Evolutionary conservation across 2,888 invertebrate species (phyloP), one percentile per base, ranked within the genome.

Genomic region (Leptogaster cylindrica): DNA sequence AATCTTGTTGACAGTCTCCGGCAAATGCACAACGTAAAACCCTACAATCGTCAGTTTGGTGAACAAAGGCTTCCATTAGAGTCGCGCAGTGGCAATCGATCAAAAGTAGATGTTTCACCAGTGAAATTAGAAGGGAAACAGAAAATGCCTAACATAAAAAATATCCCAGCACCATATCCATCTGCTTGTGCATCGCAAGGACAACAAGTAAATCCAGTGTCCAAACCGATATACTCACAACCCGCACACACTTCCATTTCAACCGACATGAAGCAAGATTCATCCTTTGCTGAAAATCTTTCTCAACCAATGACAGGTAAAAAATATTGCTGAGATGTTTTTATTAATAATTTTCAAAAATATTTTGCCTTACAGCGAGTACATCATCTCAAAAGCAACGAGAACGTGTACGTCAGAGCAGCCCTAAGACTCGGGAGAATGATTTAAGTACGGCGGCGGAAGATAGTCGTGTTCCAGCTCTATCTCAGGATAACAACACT

Each of bases 101-200:
- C 4, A 16, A 52, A 52, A 31, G n/a, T 16, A 7, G 52, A 52
- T 2, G 7, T 18, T 8, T 18, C 31, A 16, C 7, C 14, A 33
- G 27, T 52, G 16, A 52, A 52, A 52, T 31, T 33, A 2, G 52
- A 52, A 7, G 20, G 16, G 10, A 33, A 12, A 41, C n/a, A 4
- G 3, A 70, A 69, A 71, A 63, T 69, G 18, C 68, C 73, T 39
- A 71, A 71, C 10, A 73, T 73, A 55, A 71, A 71, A 41, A 73
- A 73, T 66, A 73, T 73, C 20, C 73, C 73, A 23, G 73, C 73
- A 12, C 73, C 73, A 28, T 73, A 72, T 69, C 73, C 73, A 52
- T 73, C 73, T 23, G 48, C 58, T 23, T 65, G 58, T 36, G 63
- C 52, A 16, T 25, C 61, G 12, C 55, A 66, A 33, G 66, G 31